Evolutionary conservation across 2,113 vertebrate species (phyloP).

Genomic region (Aegithalos caudatus): DNA sequence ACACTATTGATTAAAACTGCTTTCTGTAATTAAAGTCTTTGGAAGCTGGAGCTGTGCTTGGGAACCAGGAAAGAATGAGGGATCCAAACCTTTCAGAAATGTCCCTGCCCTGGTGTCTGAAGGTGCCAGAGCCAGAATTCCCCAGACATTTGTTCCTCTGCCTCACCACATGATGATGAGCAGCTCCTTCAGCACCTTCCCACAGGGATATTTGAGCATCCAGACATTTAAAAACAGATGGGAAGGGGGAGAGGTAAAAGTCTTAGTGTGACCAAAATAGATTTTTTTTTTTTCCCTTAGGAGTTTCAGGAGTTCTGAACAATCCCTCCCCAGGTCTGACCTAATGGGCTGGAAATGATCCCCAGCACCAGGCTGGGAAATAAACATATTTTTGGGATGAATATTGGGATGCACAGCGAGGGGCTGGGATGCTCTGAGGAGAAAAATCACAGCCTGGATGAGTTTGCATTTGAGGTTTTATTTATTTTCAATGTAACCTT

Average conservation of each 20-base stretch:
- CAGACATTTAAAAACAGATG: slow-evolving; percentile 58
- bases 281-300: neutral
- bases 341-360: neutral
- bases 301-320: neutral
- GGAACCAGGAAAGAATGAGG: neutral
- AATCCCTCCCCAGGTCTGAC: neutral
- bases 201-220: slow-evolving; percentile 44
- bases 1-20: neutral
- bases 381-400: neutral
- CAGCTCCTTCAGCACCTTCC: slow-evolving; percentile 56
- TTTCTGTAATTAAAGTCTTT: neutral
- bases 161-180: slow-evolving; percentile 28
- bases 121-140: slow-evolving; percentile 16
- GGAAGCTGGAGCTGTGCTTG: neutral
- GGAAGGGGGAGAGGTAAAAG: slow-evolving; percentile 53
- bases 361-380: neutral
- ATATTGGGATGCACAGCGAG: neutral
- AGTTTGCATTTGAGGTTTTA: neutral
- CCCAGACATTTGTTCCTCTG: slow-evolving; percentile 26
- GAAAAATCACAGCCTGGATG: neutral
- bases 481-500: slow-evolving; percentile 22
- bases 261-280: slow-evolving; percentile 12
- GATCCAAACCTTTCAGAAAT: neutral
- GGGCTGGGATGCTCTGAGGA: neutral
- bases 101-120: slow-evolving; percentile 24